Conservation (phyloP, 1,140 invertebrate genomes). For the Euwallacea fornicatus region DNA sequence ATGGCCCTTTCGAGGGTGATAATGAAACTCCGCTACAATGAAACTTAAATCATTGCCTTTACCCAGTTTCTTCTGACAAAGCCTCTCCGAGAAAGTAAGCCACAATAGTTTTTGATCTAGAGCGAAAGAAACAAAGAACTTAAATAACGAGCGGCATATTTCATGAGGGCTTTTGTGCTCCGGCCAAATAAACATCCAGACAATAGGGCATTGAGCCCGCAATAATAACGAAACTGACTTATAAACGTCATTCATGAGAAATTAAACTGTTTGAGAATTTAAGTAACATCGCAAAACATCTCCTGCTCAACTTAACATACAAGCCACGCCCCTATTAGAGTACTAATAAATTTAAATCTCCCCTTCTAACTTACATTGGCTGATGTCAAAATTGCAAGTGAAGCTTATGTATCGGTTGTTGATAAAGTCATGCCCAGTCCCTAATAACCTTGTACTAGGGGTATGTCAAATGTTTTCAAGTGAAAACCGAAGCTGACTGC, state of each 20-base stretch:
- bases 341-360: too few species aligned
- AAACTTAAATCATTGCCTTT: slow-evolving; percentile 21
- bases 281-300: too few species aligned
- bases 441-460: too few species aligned
- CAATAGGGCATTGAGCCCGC: slow-evolving; percentile 16
- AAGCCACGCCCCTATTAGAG: too few species aligned
- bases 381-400: too few species aligned
- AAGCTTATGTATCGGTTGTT: too few species aligned
- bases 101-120: slow-evolving; percentile 28
- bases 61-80: slow-evolving; percentile 18
- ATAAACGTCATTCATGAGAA: slow-evolving; percentile 12
- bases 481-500: too few species aligned
- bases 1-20: neutral
- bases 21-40: slow-evolving; percentile 4
- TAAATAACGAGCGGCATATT: slow-evolving; percentile 33
- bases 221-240: slow-evolving; percentile 27
- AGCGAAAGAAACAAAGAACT: slow-evolving; percentile 29
- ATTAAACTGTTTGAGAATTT: too few species aligned
- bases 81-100: slow-evolving; percentile 12
- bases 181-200: slow-evolving; percentile 30
- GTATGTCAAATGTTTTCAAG: too few species aligned
- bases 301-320: too few species aligned
- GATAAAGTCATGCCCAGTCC: too few species aligned
- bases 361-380: too few species aligned
- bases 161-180: slow-evolving; percentile 27